Conservation (phyloP, 1,140 invertebrate species). For the Drosophila setifemur region DNA sequence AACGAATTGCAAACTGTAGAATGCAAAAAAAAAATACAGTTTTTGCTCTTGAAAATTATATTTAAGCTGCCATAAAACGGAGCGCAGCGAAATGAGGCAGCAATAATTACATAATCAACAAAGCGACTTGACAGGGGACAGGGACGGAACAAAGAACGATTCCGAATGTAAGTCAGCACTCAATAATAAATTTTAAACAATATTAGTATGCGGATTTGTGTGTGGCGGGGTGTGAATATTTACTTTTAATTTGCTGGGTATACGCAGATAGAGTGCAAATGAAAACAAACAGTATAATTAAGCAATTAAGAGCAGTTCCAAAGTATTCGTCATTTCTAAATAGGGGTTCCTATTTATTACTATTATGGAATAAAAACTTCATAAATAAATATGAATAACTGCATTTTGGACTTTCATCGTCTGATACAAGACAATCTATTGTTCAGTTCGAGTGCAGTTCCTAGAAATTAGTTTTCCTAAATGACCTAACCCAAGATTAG, state of each 20-base stretch:
- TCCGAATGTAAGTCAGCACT: slow-evolving; percentile 43
- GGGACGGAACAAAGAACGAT: slow-evolving; percentile 30
- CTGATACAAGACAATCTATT: neutral
- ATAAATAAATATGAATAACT: neutral
- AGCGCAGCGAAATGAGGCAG: slow-evolving; percentile 20
- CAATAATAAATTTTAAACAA: slow-evolving; percentile 35
- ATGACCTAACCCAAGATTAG: slow-evolving; percentile 33
- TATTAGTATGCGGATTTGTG: slow-evolving; percentile 33
- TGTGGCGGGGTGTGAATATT: neutral
- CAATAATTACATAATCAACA: slow-evolving; percentile 41
- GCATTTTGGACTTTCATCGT: slow-evolving; percentile 17
- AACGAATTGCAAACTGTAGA: neutral
- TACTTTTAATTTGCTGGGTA: neutral
- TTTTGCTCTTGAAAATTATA: slow-evolving; percentile 9
- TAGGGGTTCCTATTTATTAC: neutral
- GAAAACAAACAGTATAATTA: neutral
- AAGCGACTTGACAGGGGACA: slow-evolving; percentile 8
- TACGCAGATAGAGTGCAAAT: neutral
- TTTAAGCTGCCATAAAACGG: slow-evolving; percentile 10
- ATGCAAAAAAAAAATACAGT: neutral
- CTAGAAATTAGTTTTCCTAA: slow-evolving; percentile 15
- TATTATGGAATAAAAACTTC: neutral
- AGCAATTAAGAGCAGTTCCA: neutral
- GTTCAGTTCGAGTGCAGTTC: slow-evolving; percentile 8
- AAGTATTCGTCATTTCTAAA: neutral